These are phyloP conservation scores for Monoplex corrugatus DNA, from an alignment of 2,888 invertebrate species.

Conservation along the genomic window DNA sequence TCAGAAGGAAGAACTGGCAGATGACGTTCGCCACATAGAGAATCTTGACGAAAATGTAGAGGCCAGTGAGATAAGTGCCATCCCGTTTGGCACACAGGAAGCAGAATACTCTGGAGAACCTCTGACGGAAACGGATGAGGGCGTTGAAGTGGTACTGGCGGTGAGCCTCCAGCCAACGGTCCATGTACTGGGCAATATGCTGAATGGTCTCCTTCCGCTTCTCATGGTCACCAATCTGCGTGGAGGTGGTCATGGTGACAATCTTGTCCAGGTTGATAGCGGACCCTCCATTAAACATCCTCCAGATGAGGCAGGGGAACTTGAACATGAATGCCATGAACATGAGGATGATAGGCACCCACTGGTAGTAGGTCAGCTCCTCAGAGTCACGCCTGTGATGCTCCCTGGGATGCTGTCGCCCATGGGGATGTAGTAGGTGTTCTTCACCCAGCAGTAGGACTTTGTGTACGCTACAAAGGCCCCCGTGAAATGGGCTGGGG, in stretches of 20 bases:
- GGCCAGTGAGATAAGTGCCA: constrained; percentile 74
- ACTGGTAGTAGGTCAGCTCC: constrained; percentile 77
- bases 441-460: constrained; percentile 78
- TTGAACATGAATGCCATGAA: constrained; percentile 83
- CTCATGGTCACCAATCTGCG: constrained; percentile 69
- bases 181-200: constrained; percentile 72
- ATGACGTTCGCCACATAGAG: constrained; percentile 73
- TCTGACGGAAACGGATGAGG: constrained; percentile 71
- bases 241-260: constrained; percentile 69
- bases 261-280: constrained; percentile 76
- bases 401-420: constrained; percentile 70
- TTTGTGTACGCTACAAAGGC: constrained; percentile 81
- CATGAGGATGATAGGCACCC: constrained; percentile 82
- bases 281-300: constrained; percentile 79
- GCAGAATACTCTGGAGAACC: constrained; percentile 67
- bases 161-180: constrained; percentile 75
- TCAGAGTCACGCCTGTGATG: constrained; percentile 66
- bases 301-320: constrained; percentile 82
- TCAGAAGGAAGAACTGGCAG: constrained; percentile 74
- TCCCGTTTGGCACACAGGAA: constrained; percentile 74
- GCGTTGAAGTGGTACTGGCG: constrained; percentile 72
- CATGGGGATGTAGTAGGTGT: constrained; percentile 78
- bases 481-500: constrained; percentile 76
- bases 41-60: constrained; percentile 73
- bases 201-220: constrained; percentile 71